Base-by-base conservation (phyloP, 1,140 invertebrate genomes). In the Cepaea nemoralis region DNA sequence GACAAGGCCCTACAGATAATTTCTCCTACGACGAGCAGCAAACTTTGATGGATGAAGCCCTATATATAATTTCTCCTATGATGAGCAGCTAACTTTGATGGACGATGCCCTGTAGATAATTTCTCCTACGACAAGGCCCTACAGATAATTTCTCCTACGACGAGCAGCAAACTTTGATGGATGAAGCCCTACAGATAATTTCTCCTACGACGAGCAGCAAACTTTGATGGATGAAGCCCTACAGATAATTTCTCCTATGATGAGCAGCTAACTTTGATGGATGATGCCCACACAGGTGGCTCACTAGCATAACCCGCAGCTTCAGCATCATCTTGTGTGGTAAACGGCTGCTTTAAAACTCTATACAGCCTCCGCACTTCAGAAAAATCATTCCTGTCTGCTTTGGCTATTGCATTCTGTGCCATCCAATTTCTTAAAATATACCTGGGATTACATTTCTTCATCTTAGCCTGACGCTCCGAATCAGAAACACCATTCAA, bases 371-470 rank as follows among this genome's bases (percentile, higher is more conserved):
- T 82, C 16, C 79, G 73, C 3, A 89, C 48, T 33, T 76, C 92
- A 67, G 86, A 85, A 87, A 92, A 94, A 83, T 94, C 92, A 81
- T 93, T 92, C 42, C 91, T 91, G 82, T 94, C 93, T 27, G 93
- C 94, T 84, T 92, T 91, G 82, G 91, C 85, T 50, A 94, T 94
- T 3, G 93, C 94, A 70, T 92, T 88, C 83, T 94, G 93, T 1
- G 94, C 92, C 81, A 95, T 91, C 93, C 94, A 94, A 84, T 94
- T 94, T 40, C 94, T 89, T 0, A 94, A 91, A 1, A 95, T 90
- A 86, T 88, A 92, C 71, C 88, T 85, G 5, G 94, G 94, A 88
- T 94, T 94, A 1, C 90, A 91, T 24, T 84, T 87, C 22, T 91
- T 84, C 94, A 94, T 94, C 1, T 87, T 33, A 24, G 89, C 85